phyloP scores from a whole-genome alignment of 2,113 vertebrate species.

The Centrocercus urophasianus region DNA sequence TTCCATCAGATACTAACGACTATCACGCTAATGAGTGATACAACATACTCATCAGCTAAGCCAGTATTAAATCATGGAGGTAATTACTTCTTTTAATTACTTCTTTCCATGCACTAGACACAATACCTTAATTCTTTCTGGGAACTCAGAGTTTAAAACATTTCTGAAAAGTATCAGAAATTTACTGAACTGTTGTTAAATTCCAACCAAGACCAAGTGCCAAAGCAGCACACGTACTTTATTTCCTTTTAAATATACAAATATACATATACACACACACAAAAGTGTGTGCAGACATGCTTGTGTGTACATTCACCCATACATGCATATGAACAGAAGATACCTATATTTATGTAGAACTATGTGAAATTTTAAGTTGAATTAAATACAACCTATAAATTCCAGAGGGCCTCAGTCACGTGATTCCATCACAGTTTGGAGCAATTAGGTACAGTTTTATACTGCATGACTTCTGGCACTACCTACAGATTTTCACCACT shows the following conservation, averaged over 20 bases:
- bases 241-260: not conserved
- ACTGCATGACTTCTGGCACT: not conserved
- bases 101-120: not conserved
- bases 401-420: not conserved
- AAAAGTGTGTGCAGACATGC: too few relatives aligned
- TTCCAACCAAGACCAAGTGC: not conserved
- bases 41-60: not conserved
- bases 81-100: not conserved
- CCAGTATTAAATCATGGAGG: not conserved
- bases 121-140: not conserved
- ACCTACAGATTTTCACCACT: not conserved
- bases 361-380: not conserved
- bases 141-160: not conserved
- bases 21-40: not conserved
- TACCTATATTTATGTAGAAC: not conserved
- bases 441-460: not conserved
- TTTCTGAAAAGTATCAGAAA: not conserved
- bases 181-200: not conserved
- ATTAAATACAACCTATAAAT: not conserved
- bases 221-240: not conserved
- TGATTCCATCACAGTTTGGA: not conserved
- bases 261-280: not conserved
- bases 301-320: not conserved
- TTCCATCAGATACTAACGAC: not conserved
- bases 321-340: not conserved